Evolutionary conservation across 2,888 invertebrate genomes (phyloP).

Genomic region (Aquatica leii): DNA sequence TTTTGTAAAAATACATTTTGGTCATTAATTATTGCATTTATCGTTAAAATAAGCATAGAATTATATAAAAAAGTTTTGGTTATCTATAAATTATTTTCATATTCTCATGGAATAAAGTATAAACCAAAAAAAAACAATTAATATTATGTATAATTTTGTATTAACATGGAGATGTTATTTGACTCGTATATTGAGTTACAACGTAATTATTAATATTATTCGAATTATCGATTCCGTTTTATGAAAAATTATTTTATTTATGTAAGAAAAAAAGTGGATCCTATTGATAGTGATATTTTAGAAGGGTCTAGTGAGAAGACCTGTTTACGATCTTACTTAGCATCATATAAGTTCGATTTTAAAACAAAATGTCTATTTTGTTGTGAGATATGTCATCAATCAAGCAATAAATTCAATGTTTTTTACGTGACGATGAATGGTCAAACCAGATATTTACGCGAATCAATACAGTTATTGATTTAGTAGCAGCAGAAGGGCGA

Average conservation of each 20-base stretch:
- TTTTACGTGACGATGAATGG: conserved; percentile 1
- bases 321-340: not conserved
- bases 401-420: not conserved
- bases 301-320: not conserved
- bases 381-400: conserved; percentile 4
- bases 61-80: not conserved
- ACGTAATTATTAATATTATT: no score
- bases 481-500: conserved; percentile 6
- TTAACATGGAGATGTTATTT: no score
- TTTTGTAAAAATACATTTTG: not conserved
- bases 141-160: no score
- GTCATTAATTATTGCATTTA: not conserved
- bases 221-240: no score
- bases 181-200: no score
- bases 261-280: not conserved
- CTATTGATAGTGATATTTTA: not conserved
- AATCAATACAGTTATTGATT: conserved; percentile 6
- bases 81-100: no score
- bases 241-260: no score
- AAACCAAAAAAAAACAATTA: no score
- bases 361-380: conserved; percentile 3
- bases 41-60: not conserved
- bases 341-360: not conserved
- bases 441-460: not conserved
- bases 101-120: no score